Evolutionary conservation across 2,888 invertebrate genomes (phyloP), one percentile per base, ranked within the genome.

Genomic region (Fissipunctia ypsillon): DNA sequence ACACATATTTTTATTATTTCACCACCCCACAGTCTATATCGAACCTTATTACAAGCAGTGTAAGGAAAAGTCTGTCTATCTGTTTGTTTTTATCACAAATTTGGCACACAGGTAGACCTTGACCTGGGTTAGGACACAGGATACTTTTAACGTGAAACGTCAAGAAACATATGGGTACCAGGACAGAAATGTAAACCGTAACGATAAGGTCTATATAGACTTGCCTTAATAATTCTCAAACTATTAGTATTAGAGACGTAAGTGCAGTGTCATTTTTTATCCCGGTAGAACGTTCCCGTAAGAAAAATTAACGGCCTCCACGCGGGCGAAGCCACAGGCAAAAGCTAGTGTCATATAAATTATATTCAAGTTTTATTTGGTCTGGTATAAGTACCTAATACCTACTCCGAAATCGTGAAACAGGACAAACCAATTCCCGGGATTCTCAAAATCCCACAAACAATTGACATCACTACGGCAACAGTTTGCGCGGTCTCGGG

Each of bases 401-500:
- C 5, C 25, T 61, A 14, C 22, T 63, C 9, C 9, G 5, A 63
- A 48, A 31, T 45, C 22, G 14, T 5, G 9, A 31, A 22, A 48
- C 43, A 22, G 16, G 10, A 16, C 14, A 16, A 43, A 1, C 12
- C 16, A n/a, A 43, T 45, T 38, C 52, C 67, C 76, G 61, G 48
- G 43, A 50, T 66, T 31, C 25, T 12, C 3, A 52, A 66, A 54
- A 43, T 72, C 25, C 52, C 57, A 35, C 7, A 22, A 38, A 52
- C n/a, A 61, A 19, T 56, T 31, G 12, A 31, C 83, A 83, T 45
- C 80, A 79, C 83, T 81, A 80, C 35, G 38, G 56, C 48, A 66
- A 80, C 74, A 85, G 79, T 87, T 86, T 57, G 60, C 56, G 31
- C 67, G 72, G 79, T 77, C 79, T 78, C 61, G 65, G 61, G 38